Base-by-base conservation (phyloP, 2,113 vertebrate genomes). In the Scartelaos histophorus region DNA sequence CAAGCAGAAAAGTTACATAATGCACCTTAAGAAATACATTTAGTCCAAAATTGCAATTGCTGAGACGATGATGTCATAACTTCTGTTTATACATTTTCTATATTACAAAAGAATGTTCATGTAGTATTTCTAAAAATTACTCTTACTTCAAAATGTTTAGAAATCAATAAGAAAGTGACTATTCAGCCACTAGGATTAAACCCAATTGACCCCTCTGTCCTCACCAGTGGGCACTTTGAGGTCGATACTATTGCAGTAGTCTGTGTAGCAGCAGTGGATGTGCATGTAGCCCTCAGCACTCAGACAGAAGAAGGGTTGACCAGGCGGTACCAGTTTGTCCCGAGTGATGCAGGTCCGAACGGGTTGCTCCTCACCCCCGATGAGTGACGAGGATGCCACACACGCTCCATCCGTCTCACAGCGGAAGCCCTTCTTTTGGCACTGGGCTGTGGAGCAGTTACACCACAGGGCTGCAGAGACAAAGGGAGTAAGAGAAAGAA, bases 201-300 rank as follows among this genome's bases (percentile, higher is more conserved):
- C 5, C 47, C 17, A 17, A 51, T 16, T 49, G 10, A 10, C 38
- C 38, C 38, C 38, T 43, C 38, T 15, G 22, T 38, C 64, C 88
- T 89, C 70, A 99, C 97, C 95, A 12, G 94, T 94, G 80, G 95
- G 95, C 70, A 95, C 93, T 86, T 94, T 92, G 57, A 97, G 91
- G 89, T 97, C 94, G 0, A 97, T 94, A 91, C 94, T 97, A 92
- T 99, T 99, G 93, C 97, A 99, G 91, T 95, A 98, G 90, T 99
- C 95, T 0, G 93, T 94, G 83, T 97, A 96, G 93, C 97, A 99
- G 94, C 97, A 99, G 90, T 97, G 95, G 6, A 93, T 98, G 54
- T 96, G 97, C 4, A 96, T 91, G 29, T 95, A 91, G n/a, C 97
- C 95, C 85, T 96, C 94, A 0, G 96, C 95, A 19, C 97, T 94